Percentiles rank a stretch among this genome's conserved stretches.
These are phyloP conservation scores for Megaptera novaeangliae DNA, from an alignment of 2,113 vertebrate genomes.

Conservation along the genomic window DNA sequence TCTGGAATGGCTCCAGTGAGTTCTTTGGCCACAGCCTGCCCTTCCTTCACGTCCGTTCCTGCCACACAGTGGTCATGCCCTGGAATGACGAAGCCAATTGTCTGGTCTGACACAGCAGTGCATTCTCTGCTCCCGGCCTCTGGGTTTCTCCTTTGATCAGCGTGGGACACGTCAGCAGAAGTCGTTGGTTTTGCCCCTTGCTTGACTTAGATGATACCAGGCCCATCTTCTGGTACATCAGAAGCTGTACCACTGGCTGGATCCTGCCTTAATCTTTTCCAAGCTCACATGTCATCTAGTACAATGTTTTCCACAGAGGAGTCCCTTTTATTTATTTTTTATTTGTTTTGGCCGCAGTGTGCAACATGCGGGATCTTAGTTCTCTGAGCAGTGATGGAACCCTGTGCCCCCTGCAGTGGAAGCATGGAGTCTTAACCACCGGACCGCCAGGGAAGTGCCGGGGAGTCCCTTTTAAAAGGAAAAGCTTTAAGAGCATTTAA, in stretches of 20 bases:
- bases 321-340: neutral
- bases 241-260: neutral
- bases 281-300: neutral
- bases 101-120: fast-evolving
- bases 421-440: neutral
- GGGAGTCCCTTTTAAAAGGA: neutral
- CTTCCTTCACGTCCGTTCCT: neutral
- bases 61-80: neutral
- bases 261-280: neutral
- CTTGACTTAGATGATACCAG: neutral
- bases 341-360: neutral
- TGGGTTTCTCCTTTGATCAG: neutral
- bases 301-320: neutral
- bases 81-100: neutral
- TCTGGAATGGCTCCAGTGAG: neutral
- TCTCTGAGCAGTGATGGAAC: neutral
- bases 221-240: neutral
- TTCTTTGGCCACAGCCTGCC: neutral
- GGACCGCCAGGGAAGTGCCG: neutral
- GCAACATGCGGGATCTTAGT: neutral
- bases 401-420: neutral
- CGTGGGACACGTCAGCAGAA: neutral
- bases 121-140: neutral
- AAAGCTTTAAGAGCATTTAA: neutral
- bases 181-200: neutral